These are phyloP conservation scores for Otolemur crassicaudatus DNA, from an alignment of 2,797 vertebrate species.

Conservation along the genomic window DNA sequence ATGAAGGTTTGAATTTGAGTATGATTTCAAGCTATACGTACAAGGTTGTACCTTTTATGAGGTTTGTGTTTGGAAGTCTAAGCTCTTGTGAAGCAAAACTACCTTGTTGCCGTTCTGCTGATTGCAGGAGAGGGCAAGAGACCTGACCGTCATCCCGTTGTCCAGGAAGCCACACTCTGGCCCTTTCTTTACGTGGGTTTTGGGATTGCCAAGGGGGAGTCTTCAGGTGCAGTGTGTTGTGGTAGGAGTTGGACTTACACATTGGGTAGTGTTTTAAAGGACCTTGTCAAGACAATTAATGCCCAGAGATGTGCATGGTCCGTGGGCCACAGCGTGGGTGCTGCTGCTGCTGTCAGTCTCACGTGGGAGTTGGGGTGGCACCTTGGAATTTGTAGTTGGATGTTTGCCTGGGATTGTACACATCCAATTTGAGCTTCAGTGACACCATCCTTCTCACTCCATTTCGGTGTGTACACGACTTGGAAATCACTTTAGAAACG, in stretches of 20 bases:
- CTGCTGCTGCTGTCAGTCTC: background rate
- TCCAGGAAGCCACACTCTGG: background rate
- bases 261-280: background rate
- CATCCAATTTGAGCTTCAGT: background rate
- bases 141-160: background rate
- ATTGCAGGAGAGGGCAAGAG: background rate
- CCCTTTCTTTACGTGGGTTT: background rate
- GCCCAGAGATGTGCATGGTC: background rate
- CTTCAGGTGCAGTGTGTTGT: background rate
- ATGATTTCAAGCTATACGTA: slow-evolving; percentile 42
- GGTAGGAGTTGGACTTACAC: background rate
- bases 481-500: slow-evolving; percentile 43
- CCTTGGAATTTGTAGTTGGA: background rate
- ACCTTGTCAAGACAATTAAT: background rate
- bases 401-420: background rate
- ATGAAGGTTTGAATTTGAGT: slow-evolving; percentile 49
- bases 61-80: slow-evolving; percentile 2
- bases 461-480: background rate
- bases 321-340: background rate
- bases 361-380: background rate
- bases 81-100: slow-evolving; percentile 1
- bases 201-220: background rate
- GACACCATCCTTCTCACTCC: background rate
- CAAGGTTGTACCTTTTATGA: slow-evolving; percentile 14
- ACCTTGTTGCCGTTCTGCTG: background rate